Evolutionary conservation across 1,140 invertebrate species (phyloP).

Genomic region (Megalonaias nervosa): DNA sequence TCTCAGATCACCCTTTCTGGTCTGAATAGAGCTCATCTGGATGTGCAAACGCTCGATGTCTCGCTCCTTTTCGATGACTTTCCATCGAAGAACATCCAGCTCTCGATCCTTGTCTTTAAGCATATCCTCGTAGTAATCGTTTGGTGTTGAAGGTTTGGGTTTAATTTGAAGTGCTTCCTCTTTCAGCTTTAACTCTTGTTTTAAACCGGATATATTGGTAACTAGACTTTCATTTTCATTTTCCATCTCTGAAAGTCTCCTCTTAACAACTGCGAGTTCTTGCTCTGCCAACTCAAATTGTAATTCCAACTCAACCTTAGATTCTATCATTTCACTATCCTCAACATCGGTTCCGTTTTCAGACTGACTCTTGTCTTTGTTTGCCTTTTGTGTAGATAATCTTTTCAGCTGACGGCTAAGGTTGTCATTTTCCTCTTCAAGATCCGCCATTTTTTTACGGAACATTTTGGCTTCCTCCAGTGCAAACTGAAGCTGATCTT

Average conservation of each 20-base stretch:
- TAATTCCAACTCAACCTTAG: conserved; percentile 73
- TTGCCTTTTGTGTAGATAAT: conserved; percentile 78
- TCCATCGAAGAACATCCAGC: conserved; percentile 80
- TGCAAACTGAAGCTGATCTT: conserved; percentile 90
- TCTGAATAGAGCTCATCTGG: conserved; percentile 78
- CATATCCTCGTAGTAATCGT: conserved; percentile 62
- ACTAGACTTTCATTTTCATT: conserved; percentile 81
- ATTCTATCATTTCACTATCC: conserved; percentile 26
- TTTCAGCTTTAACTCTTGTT: conserved; percentile 73
- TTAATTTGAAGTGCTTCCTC: conserved; percentile 37
- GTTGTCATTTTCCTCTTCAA: conserved; percentile 95
- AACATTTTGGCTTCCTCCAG: conserved; percentile 86
- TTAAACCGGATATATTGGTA: conserved; percentile 85
- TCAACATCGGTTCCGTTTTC: conserved; percentile 18
- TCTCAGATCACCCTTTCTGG: conserved; percentile 58
- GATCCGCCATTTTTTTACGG: conserved; percentile 76
- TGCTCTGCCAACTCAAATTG: conserved; percentile 90
- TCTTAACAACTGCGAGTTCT: conserved; percentile 85
- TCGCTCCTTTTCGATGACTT: conserved; percentile 87
- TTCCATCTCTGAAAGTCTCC: conserved; percentile 89
- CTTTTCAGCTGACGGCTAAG: conserved; percentile 93
- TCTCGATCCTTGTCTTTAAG: conserved; percentile 67
- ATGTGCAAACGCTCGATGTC: conserved; percentile 83
- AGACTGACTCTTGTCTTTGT: conserved; percentile 17
- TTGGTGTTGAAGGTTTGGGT: conserved; percentile 52